phyloP scores from a whole-genome alignment of 2,797 vertebrate species.

The Rachycentron canadum region DNA sequence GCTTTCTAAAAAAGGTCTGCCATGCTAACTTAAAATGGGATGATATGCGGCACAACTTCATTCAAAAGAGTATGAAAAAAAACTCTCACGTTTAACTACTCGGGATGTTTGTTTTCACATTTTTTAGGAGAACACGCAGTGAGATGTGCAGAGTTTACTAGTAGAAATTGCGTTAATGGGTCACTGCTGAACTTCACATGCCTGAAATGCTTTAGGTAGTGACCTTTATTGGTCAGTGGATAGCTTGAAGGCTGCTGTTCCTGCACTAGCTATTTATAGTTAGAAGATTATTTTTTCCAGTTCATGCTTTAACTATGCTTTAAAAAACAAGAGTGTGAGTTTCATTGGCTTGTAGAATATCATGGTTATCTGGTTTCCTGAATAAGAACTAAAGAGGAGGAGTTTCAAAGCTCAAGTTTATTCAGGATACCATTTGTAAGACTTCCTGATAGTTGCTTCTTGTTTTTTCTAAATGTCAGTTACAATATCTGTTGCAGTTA shows the following conservation, averaged over 20 bases:
- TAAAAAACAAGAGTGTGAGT: neutral
- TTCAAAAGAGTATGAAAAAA: neutral
- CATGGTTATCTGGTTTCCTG: neutral
- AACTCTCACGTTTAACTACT: neutral
- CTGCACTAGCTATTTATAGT: constrained; percentile 35
- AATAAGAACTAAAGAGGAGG: neutral
- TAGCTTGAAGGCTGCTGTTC: constrained; percentile 29
- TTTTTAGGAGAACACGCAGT: neutral
- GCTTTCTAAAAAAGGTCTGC: neutral
- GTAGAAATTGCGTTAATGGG: constrained; percentile 12
- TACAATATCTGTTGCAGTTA: neutral
- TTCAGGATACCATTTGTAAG: neutral
- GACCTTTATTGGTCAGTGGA: constrained; percentile 42
- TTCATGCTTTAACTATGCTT: constrained; percentile 11
- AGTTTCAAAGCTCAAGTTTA: neutral
- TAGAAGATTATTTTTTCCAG: constrained; percentile 15
- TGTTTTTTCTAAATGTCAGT: neutral
- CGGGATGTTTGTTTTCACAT: neutral
- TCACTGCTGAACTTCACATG: constrained; percentile 37
- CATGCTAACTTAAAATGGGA: neutral
- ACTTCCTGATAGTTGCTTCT: neutral
- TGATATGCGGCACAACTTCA: neutral
- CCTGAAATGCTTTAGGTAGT: constrained; percentile 45
- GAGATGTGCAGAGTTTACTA: neutral
- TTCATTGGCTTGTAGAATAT: neutral